Conservation (phyloP, 2,113 vertebrate species). For the Pygoscelis antarcticus region DNA sequence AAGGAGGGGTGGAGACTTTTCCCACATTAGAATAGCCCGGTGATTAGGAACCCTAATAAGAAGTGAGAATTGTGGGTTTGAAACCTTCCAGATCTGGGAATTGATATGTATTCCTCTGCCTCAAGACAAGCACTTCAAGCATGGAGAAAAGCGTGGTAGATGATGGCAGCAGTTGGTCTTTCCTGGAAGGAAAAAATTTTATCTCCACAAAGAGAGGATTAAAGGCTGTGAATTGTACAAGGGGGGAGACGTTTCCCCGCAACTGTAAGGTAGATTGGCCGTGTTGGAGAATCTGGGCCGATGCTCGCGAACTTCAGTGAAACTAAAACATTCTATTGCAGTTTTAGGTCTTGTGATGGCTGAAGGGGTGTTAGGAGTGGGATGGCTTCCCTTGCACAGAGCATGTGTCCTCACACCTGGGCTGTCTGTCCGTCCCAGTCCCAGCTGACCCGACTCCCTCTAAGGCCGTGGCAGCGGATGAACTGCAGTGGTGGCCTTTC, state of each 20-base stretch:
- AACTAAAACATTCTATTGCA: neutral
- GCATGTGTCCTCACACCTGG: accelerated
- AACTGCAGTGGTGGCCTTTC: neutral
- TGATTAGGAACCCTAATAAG: neutral
- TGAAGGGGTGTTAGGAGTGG: neutral
- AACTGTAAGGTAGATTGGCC: neutral
- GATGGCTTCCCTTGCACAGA: neutral
- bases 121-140: neutral
- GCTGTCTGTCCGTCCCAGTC: no score
- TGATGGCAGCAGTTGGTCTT: neutral
- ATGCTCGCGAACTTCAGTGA: neutral
- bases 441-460: neutral
- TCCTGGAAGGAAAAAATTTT: neutral
- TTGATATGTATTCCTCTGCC: neutral
- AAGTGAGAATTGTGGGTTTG: neutral
- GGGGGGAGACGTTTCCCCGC: accelerated
- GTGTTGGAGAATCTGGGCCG: neutral
- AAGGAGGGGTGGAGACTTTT: neutral
- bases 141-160: neutral
- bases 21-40: neutral
- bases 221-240: neutral
- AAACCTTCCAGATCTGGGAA: neutral
- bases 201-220: neutral
- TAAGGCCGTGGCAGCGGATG: neutral
- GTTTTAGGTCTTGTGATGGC: neutral